Conservation (phyloP, 1,140 invertebrate species). For the Lordiphosa collinella region DNA sequence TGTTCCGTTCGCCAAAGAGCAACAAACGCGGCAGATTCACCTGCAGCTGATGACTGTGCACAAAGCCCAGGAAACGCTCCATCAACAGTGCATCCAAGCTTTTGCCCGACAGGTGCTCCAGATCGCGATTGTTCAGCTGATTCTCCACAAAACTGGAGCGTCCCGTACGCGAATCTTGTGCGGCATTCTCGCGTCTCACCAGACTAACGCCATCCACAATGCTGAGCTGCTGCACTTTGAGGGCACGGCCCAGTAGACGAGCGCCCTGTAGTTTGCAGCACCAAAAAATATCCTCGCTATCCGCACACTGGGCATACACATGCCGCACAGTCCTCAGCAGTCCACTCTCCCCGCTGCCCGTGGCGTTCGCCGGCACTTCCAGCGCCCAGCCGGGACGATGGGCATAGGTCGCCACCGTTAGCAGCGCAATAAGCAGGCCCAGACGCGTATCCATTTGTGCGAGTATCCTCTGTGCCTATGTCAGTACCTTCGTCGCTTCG, state of each 20-base stretch:
- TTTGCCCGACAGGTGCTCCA: constrained; percentile 80
- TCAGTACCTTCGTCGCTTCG: constrained; percentile 1
- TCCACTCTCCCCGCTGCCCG: constrained; percentile 39
- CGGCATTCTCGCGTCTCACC: constrained; percentile 69
- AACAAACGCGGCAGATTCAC: constrained; percentile 81
- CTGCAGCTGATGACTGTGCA: constrained; percentile 83
- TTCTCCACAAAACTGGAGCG: constrained; percentile 80
- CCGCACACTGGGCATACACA: constrained; percentile 83
- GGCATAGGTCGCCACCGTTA: constrained; percentile 33
- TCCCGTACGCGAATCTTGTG: constrained; percentile 71
- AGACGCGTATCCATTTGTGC: constrained; percentile 57
- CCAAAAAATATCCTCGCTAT: constrained; percentile 83
- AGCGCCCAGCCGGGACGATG: constrained; percentile 20
- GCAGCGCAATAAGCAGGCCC: constrained; percentile 51
- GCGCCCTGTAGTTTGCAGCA: constrained; percentile 85
- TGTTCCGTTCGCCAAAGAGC: constrained; percentile 56
- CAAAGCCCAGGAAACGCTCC: constrained; percentile 82
- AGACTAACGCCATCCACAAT: constrained; percentile 83
- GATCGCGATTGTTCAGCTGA: constrained; percentile 81
- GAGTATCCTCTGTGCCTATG: constrained; percentile 15
- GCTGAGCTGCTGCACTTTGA: constrained; percentile 83
- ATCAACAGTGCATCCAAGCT: constrained; percentile 82
- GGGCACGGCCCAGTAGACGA: constrained; percentile 83
- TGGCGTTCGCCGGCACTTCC: constrained; percentile 15
- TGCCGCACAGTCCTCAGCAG: constrained; percentile 79